Evolutionary conservation across 2,797 vertebrate genomes (phyloP), one percentile per base, ranked within the genome.

Genomic region (Cyclopterus lumpus): DNA sequence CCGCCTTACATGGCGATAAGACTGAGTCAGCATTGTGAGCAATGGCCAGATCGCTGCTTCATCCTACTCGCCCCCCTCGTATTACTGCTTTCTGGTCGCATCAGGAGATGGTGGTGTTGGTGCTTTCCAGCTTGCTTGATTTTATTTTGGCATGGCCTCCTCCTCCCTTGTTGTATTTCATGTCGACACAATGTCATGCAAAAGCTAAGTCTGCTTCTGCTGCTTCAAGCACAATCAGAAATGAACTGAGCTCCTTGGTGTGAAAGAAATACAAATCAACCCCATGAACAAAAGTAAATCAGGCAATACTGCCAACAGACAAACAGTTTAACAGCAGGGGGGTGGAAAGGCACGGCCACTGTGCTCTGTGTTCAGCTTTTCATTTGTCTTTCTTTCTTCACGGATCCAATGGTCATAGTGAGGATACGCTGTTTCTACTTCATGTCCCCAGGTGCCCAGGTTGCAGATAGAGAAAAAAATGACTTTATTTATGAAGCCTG

Each of bases 1-100:
- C 82, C 86, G 66, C 65, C 77, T 75, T 54, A 78, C 75, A 72
- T 54, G 77, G 71, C 59, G 69, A 89, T 86, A 83, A 77, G 51
- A 57, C 85, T 77, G 86, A 91, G 85, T 92, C 86, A 90, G 89
- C 87, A 81, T 54, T 71, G 58, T 77, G 75, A 77, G 80, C 66
- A 61, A 75, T 15, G 59, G 55, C 59, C 54, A 76, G 71, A 84
- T 88, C 48, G 34, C 81, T 14, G 60, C 71, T 88, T 77, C 71
- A 64, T 73, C 73, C 84, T 60, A 62, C 51, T 26, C 36, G 9
- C 9, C 22, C 30, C 5, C 36, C 11, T 36, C 24, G 32, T 78
- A 83, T 63, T 64, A 63, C 65, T 67, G 57, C 42, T 71, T 69
- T 74, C 38, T 2, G 3, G 63, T 79, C 51, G 67, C 49, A 48